Conservation (phyloP, 2,113 vertebrate species). For the Atlantisia rogersi region DNA sequence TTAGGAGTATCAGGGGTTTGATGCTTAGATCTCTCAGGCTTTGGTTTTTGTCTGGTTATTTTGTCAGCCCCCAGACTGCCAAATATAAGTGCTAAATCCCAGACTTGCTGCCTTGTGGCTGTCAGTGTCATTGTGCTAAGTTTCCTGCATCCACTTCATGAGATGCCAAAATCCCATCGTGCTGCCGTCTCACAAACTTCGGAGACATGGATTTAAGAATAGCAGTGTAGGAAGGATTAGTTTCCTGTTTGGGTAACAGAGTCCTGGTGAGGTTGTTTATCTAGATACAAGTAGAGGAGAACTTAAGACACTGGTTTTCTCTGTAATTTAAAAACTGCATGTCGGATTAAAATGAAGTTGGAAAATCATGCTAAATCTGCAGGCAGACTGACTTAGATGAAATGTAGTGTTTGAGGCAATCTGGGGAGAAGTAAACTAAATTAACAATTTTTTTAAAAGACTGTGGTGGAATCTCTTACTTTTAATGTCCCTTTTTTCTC, state of each 20-base stretch:
- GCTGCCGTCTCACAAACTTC: not conserved
- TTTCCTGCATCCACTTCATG: not conserved
- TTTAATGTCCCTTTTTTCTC: not conserved
- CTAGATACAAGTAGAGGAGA: not conserved
- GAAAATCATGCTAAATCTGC: not conserved
- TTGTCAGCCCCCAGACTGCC: not conserved
- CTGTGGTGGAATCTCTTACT: not conserved
- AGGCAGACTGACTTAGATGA: not conserved
- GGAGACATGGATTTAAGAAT: not conserved
- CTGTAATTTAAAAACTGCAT: not conserved
- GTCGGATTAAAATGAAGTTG: not conserved
- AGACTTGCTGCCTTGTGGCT: not conserved
- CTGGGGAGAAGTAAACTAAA: not conserved
- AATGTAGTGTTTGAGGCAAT: not conserved
- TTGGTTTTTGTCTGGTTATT: not conserved
- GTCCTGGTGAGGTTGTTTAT: not conserved
- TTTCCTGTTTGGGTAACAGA: not conserved
- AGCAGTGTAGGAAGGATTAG: not conserved
- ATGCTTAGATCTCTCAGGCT: not conserved
- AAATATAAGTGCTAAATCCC: not conserved
- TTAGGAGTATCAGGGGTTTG: not conserved
- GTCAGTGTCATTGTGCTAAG: not conserved
- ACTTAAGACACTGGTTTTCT: not conserved
- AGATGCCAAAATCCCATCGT: not conserved
- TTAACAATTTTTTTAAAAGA: not conserved